Evolutionary conservation across 2,888 invertebrate species (phyloP).

Genomic region (Lepidonotus clava): DNA sequence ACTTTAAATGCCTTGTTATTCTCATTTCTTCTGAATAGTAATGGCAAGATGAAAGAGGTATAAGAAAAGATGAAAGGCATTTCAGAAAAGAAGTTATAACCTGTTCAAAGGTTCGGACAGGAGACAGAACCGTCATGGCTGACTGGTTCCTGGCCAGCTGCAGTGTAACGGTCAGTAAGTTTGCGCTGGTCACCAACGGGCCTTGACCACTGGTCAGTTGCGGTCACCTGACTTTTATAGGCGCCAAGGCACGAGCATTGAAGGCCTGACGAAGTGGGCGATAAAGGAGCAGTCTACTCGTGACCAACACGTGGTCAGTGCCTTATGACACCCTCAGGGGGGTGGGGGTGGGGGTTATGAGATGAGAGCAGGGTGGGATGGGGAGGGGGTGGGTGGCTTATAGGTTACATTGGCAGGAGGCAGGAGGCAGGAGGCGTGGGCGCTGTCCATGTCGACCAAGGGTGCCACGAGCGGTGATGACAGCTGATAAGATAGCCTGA

Average conservation of each 20-base stretch:
- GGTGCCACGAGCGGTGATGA: constrained; percentile 30
- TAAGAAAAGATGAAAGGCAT: too few species aligned
- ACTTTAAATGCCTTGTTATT: too few species aligned
- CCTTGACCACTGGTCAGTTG: constrained; percentile 27
- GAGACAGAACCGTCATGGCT: too few species aligned
- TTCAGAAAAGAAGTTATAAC: too few species aligned
- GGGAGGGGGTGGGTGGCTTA: not conserved
- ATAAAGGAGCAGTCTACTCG: not conserved
- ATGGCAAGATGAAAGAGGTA: too few species aligned
- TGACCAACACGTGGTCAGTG: not conserved
- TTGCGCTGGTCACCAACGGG: not conserved
- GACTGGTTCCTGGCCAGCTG: not conserved
- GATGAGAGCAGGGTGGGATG: not conserved
- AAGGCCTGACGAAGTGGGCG: not conserved
- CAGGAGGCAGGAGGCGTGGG: not conserved
- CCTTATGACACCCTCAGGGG: not conserved
- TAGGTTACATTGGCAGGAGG: too few species aligned
- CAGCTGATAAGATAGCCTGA: constrained; percentile 27
- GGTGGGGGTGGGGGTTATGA: not conserved
- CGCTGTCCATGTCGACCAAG: not conserved
- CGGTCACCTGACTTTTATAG: constrained; percentile 18
- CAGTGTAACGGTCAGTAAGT: not conserved
- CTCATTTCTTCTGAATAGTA: too few species aligned
- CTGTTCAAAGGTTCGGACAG: too few species aligned
- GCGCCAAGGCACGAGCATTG: not conserved